Base-by-base conservation (phyloP, 1,140 invertebrate genomes). In the Ridgeia piscesae region DNA sequence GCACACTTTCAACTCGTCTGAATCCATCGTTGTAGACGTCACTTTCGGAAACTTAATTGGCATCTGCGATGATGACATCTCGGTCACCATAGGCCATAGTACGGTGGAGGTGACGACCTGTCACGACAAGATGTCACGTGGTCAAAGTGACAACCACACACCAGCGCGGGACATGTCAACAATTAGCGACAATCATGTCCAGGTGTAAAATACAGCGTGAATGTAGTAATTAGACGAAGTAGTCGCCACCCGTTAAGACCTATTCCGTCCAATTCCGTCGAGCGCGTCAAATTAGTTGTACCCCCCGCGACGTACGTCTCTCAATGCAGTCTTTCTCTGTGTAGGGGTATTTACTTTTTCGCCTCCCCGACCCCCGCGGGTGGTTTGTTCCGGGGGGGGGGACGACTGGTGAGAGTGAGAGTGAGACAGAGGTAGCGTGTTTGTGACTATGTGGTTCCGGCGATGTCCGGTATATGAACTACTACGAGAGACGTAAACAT, bases 251-350 rank as follows among this genome's bases (percentile, higher is more conserved):
- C 58, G 27, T 77, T 77, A 77, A 31, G 14, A 77, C 58, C 27
- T 77, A 77, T 77, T 77, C 58, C 11, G 58, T 14, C 58, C 11
- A 21, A 77, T 77, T 77, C 58, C 58, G 58, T 77, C 58, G 58
- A 77, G 58, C 58, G 58, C 58, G 58, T 77, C 58, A 77, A 77
- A 77, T 77, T 77, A 77, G 58, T 77, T 77, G 58, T 77, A 77
- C 58, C 58, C 58, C 58, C 58, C 0, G 58, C 58, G 17, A 77
- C 17, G 58, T 21, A 17, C 14, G 58, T 77, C 58, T 1, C 58
- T 77, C 58, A 77, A 77, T 77, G 58, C 11, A 21, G 58, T 77
- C 58, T 77, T 77, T 77, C 58, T 27, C 58, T 77, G 58, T 77
- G 58, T 77, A 21, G 27, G 17, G 58, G 58, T 77, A 77, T 77